phyloP scores from a whole-genome alignment of 2,888 invertebrate genomes.

The Tachina fera region DNA sequence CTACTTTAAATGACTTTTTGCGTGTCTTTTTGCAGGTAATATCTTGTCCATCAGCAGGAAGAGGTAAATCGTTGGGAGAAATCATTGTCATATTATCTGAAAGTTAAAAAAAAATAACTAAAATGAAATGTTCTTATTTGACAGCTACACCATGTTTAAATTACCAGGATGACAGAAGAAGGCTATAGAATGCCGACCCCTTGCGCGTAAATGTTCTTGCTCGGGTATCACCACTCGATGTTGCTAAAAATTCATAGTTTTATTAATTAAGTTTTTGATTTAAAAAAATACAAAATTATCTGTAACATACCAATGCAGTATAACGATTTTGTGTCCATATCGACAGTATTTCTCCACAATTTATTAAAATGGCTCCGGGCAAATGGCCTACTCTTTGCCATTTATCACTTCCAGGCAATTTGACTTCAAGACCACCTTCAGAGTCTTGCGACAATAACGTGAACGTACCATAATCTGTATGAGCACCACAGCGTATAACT shows the following conservation, averaged over 20 bases:
- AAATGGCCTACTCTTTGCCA: constrained; percentile 90
- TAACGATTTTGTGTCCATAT: constrained; percentile 89
- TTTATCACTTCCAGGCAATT: constrained; percentile 86
- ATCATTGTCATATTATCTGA: constrained; percentile 82
- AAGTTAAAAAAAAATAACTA: constrained; percentile 1
- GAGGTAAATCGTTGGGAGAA: constrained; percentile 82
- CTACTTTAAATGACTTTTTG: constrained; percentile 82
- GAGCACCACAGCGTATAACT: constrained; percentile 86
- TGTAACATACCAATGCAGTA: constrained; percentile 86
- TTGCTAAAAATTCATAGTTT: constrained; percentile 82
- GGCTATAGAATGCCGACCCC: constrained; percentile 89
- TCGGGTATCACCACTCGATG: constrained; percentile 90
- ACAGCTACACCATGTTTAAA: constrained; percentile 32
- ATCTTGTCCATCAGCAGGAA: constrained; percentile 77
- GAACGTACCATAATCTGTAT: constrained; percentile 90
- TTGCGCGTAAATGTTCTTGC: constrained; percentile 85
- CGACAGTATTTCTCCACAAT: constrained; percentile 89
- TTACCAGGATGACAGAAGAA: constrained; percentile 90
- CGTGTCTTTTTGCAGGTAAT: constrained; percentile 80
- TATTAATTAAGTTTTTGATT: neutral
- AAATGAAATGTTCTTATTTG: neutral
- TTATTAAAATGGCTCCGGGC: constrained; percentile 89
- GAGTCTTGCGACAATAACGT: constrained; percentile 89
- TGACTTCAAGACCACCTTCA: constrained; percentile 88
- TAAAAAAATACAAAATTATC: neutral